A percentile compares a stretch with the other conserved stretches of the same genome.
Conservation (phyloP, 2,113 vertebrate species). For the Petrocephalus microphthalmus region DNA sequence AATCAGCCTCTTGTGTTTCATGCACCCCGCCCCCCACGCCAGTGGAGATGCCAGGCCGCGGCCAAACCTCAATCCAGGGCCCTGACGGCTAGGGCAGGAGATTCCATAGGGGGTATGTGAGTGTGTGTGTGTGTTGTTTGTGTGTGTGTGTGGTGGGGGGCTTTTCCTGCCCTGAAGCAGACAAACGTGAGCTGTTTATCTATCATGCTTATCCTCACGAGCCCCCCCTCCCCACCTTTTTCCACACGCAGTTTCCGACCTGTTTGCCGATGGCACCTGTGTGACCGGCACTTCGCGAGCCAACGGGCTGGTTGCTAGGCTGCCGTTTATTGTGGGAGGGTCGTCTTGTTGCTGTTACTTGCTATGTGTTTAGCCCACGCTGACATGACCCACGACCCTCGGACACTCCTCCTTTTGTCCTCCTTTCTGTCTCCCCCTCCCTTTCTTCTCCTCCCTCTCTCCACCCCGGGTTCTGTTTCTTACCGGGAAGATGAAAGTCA, state of each 20-base stretch:
- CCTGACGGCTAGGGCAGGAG: neutral
- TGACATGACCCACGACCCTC: neutral
- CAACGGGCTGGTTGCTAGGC: neutral
- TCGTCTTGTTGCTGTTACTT: neutral
- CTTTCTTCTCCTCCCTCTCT: constrained; percentile 33
- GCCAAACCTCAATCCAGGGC: neutral
- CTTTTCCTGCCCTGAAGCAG: neutral
- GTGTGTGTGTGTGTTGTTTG: no score
- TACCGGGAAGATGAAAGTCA: constrained; percentile 66
- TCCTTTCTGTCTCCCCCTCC: neutral
- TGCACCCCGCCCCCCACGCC: neutral
- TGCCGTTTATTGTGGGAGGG: neutral
- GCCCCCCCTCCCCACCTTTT: neutral
- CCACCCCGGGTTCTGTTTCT: constrained; percentile 41
- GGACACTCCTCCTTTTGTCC: neutral
- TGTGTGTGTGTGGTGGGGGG: neutral
- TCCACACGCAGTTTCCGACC: neutral
- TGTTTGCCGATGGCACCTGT: neutral
- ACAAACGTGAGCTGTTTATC: neutral
- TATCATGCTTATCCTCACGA: neutral
- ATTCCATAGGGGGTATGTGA: neutral
- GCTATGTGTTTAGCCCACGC: neutral
- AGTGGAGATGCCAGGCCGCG: neutral
- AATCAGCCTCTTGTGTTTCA: constrained; percentile 1
- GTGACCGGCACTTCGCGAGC: neutral